Base-by-base conservation (phyloP, 2,113 vertebrate species). In the Sylvietta virens region DNA sequence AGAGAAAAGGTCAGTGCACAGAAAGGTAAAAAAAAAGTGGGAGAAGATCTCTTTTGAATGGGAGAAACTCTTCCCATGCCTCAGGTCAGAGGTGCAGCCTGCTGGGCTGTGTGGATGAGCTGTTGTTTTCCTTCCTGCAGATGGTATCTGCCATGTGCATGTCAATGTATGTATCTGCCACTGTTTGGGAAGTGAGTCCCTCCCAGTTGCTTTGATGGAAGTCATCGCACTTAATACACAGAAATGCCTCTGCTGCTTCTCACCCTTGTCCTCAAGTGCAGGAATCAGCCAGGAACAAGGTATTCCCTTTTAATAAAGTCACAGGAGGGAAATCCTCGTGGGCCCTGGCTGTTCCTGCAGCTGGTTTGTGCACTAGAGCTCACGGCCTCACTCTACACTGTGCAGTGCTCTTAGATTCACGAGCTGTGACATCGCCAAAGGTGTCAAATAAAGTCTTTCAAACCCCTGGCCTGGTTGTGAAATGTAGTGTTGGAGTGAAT, bases 391-490 rank as follows among this genome's bases (percentile, higher is more conserved):
- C 89, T 93, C 64, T 9, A 67, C 80, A 44, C 88, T 85, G 57
- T 83, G 93, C 91, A 60, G 86, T 71, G 89, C 95, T 96, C 92
- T 93, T 96, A 94, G 92, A 96, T 86, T 94, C 92, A 83, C 21
- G 1, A 90, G 92, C 88, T 95, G 96, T 69, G 91, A 24, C 96
- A 92, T 67, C 93, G 79, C 90, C 88, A 60, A 95, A 92, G 72
- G 92, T 93, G 93, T 94, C 88, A 73, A 96, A 97, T 97, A 97
- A 97, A 97, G 81, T 54, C 92, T 94, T 96, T 94, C 81, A 87
- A 97, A 85, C 73, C 88, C 94, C 54, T 35, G 72, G 39, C n/a
- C 62, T 84, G 62, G 45, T 13, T 84, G 88, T 94, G 86, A 74
- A 72, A 83, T 22, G 40, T 40, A 6, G 73, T 42, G 40, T 78